Percentiles rank a stretch among this genome's conserved stretches.
Evolutionary conservation across 2,113 vertebrate species (phyloP).

Genomic region (Ifrita kowaldi): DNA sequence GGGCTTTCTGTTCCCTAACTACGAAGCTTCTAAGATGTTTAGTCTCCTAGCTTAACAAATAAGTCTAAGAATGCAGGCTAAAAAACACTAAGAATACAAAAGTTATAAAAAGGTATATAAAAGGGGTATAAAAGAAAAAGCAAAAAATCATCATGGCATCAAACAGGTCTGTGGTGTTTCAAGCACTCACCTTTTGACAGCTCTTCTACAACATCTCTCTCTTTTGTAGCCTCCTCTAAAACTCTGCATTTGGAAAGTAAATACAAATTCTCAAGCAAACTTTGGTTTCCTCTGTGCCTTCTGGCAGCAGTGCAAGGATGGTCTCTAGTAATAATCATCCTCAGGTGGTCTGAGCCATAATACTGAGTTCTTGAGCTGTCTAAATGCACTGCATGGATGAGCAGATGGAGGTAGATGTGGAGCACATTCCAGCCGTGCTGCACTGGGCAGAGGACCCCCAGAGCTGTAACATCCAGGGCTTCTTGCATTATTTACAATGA

Average conservation of each 20-base stretch:
- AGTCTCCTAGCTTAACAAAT: too few species aligned
- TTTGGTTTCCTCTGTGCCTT: not conserved
- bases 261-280: not conserved
- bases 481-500: not conserved
- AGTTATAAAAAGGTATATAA: too few species aligned
- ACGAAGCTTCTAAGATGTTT: too few species aligned
- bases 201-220: not conserved
- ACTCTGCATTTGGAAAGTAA: not conserved
- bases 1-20: too few species aligned
- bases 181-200: not conserved
- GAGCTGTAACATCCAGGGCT: not conserved
- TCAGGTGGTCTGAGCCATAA: not conserved
- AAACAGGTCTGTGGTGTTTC: not conserved
- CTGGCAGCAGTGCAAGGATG: not conserved
- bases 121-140: too few species aligned
- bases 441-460: not conserved
- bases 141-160: too few species aligned
- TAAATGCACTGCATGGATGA: not conserved
- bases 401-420: not conserved
- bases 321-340: not conserved
- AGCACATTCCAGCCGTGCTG: not conserved
- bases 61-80: too few species aligned
- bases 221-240: not conserved
- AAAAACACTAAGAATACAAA: too few species aligned
- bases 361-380: not conserved